Evolutionary conservation across 2,797 vertebrate species (phyloP), one percentile per base, ranked within the genome.

Genomic region (Pseudomugil tenellus): DNA sequence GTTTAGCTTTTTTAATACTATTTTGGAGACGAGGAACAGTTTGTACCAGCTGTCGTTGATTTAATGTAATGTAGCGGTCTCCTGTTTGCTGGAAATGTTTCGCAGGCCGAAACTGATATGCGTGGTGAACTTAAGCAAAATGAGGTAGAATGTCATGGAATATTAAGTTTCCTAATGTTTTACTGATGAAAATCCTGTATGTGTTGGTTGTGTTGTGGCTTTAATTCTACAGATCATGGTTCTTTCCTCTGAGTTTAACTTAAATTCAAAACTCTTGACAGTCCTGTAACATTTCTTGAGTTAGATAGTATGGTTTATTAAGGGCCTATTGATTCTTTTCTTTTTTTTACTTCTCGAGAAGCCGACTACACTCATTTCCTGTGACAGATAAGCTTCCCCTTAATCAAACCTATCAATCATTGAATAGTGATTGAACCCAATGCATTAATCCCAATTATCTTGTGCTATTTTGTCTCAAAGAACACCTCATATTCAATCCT

Each of bases 401-500:
- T 73, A 56, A 73, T 78, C 64, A 57, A 77, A 80, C 35, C 28
- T 23, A 21, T 67, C 41, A 2, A 28, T 64, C 21, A 58, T 11
- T 35, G 41, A 6, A 57, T 60, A 14, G 34, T 52, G 61, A 61
- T 25, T 32, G 51, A 28, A 60, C 23, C 34, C 13, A 6, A 19
- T 34, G 21, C 14, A 5, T 49, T 19, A 53, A 34, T 70, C 10
- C 7, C 59, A 52, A 19, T 64, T 29, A 55, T 39, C 21, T 25
- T 51, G 14, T 51, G 13, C 23, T 23, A 23, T 58, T 37, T 51
- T 21, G 5, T 23, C 17, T 25, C 9, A 25, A 14, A 53, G 51
- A 61, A 48, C 1, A 16, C 25, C 32, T 16, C 21, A 29, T 14
- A 13, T 39, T 7, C 6, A n/a, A 41, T 43, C 21, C 16, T 37